Conservation (phyloP, 2,797 vertebrate species). For the Pseudochaenichthys georgianus region DNA sequence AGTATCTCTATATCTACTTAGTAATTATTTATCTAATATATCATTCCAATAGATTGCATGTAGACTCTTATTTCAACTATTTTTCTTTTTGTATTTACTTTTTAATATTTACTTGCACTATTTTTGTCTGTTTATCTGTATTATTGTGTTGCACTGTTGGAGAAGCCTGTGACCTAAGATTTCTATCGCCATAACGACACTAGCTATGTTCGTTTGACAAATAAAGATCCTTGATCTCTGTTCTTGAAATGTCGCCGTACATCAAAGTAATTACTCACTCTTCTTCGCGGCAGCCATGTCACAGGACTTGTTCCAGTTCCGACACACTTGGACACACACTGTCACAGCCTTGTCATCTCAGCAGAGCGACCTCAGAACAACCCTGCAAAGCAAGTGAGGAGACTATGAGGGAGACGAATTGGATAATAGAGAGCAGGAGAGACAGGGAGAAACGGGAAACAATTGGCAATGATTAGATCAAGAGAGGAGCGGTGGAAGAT, state of each 20-base stretch:
- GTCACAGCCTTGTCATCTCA: constrained; percentile 76
- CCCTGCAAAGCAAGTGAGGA: constrained; percentile 61
- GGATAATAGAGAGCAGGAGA: background rate
- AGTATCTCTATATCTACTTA: too few relatives aligned
- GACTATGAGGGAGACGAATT: constrained; percentile 1
- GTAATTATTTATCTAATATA: too few relatives aligned
- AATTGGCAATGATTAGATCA: constrained; percentile 37
- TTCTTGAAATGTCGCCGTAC: background rate
- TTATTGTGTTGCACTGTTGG: too few relatives aligned
- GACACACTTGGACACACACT: constrained; percentile 48
- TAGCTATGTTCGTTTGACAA: too few relatives aligned
- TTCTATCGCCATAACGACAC: too few relatives aligned
- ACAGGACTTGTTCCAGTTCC: constrained; percentile 40
- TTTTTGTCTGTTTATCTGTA: too few relatives aligned
- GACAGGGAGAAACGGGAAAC: constrained; percentile 1
- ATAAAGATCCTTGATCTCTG: too few relatives aligned
- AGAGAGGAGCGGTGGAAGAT: background rate
- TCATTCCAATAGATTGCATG: too few relatives aligned
- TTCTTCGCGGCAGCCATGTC: constrained; percentile 79
- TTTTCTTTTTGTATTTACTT: too few relatives aligned
- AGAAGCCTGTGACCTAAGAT: too few relatives aligned
- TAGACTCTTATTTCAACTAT: too few relatives aligned
- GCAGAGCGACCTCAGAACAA: constrained; percentile 52
- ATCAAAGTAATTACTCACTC: constrained; percentile 56
- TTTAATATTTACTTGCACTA: too few relatives aligned